Evolutionary conservation across 2,888 invertebrate genomes (phyloP).

Genomic region (Philereme transversata): DNA sequence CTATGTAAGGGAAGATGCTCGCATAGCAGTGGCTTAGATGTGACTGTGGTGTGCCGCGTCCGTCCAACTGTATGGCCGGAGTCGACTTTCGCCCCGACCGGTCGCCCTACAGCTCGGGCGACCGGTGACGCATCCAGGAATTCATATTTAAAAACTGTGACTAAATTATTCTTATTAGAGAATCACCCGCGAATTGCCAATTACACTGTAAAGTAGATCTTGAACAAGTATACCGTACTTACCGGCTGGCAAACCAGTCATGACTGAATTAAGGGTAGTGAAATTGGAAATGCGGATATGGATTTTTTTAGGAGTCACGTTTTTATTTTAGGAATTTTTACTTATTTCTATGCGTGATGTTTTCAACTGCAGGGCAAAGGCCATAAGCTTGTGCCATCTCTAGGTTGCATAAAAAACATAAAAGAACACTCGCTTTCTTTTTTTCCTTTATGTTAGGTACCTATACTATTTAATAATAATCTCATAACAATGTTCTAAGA

Average conservation of each 20-base stretch:
- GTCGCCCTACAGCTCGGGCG: constrained; percentile 79
- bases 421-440: too few relatives aligned
- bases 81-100: constrained; percentile 83
- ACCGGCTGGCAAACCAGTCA: constrained; percentile 27
- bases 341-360: too few relatives aligned
- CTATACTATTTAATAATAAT: too few relatives aligned
- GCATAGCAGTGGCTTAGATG: constrained; percentile 83
- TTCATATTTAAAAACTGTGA: constrained; percentile 67
- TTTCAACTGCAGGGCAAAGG: too few relatives aligned
- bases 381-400: too few relatives aligned
- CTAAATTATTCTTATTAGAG: constrained; percentile 44
- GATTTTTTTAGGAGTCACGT: constrained; percentile 44
- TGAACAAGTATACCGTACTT: constrained; percentile 28
- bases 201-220: constrained; percentile 6
- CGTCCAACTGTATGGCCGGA: constrained; percentile 72
- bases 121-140: constrained; percentile 80
- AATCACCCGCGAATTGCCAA: constrained; percentile 14
- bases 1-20: constrained; percentile 81
- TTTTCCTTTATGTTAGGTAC: too few relatives aligned
- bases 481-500: too few relatives aligned
- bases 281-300: constrained; percentile 33
- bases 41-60: constrained; percentile 80
- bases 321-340: background rate
- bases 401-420: too few relatives aligned
- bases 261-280: constrained; percentile 35